These are phyloP conservation scores for Colistium nudipinnis DNA, from an alignment of 2,113 vertebrate species.

Conservation along the genomic window DNA sequence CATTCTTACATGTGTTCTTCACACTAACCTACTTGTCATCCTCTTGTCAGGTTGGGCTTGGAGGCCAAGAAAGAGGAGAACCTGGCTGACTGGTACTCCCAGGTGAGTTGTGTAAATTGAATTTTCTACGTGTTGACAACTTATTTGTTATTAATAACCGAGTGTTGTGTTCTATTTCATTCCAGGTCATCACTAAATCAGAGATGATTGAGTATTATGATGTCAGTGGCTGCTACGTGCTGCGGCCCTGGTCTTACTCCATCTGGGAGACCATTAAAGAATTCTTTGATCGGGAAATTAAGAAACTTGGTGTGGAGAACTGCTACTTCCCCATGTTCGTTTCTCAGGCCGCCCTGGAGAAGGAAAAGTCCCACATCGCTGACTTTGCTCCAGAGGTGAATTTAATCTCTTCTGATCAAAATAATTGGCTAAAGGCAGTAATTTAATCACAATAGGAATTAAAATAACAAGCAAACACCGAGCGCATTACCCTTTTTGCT, in stretches of 20 bases:
- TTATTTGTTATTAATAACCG: neutral
- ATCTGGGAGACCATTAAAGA: conserved; percentile 96
- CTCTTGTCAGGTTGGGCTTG: conserved; percentile 86
- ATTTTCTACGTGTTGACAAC: neutral
- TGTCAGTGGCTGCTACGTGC: conserved; percentile 96
- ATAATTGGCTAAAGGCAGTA: neutral
- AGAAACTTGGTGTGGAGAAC: conserved; percentile 96
- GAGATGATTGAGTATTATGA: conserved; percentile 99
- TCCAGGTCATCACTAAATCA: conserved; percentile 96
- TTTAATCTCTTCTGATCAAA: neutral
- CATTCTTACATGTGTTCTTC: neutral
- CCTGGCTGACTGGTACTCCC: conserved; percentile 96
- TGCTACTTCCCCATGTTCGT: conserved; percentile 99
- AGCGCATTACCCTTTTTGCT: neutral
- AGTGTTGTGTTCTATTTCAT: neutral
- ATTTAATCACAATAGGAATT: too few species aligned
- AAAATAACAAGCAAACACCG: too few species aligned
- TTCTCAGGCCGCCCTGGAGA: conserved; percentile 95
- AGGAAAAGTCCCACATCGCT: conserved; percentile 91
- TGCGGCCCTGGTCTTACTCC: conserved; percentile 93
- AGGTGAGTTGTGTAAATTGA: conserved; percentile 76
- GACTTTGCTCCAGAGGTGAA: conserved; percentile 98
- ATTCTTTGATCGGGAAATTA: conserved; percentile 94
- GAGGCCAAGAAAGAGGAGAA: conserved; percentile 98
- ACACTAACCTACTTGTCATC: conserved; percentile 7